These are phyloP conservation scores for Calidris pygmaea DNA, from an alignment of 2,113 vertebrate species.

Conservation along the genomic window DNA sequence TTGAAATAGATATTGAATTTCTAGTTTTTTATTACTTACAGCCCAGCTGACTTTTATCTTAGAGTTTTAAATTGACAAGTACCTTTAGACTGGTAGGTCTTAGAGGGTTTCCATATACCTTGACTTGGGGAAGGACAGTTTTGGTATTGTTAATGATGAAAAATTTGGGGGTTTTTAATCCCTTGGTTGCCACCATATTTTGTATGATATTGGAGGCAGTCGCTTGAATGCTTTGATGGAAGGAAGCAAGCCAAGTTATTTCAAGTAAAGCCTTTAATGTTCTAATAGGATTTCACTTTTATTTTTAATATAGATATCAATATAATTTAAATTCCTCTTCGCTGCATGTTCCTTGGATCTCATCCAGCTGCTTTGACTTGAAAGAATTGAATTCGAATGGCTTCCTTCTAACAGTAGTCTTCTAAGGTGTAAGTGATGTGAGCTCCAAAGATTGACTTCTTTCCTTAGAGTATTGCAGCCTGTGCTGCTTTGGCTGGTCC, in stretches of 20 bases:
- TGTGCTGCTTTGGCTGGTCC: neutral
- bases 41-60: neutral
- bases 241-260: neutral
- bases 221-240: neutral
- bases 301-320: neutral
- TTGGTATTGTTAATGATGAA: neutral
- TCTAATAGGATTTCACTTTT: neutral
- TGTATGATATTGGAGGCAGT: neutral
- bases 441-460: neutral
- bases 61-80: neutral
- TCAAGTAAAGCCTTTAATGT: neutral
- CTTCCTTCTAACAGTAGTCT: neutral
- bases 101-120: neutral
- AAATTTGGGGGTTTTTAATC: neutral
- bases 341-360: neutral
- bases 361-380: neutral
- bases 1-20: neutral
- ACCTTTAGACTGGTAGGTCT: neutral
- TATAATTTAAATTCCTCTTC: neutral
- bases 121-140: neutral
- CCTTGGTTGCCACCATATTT: neutral
- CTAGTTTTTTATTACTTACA: neutral
- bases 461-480: neutral
- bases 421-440: neutral
- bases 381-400: neutral